phyloP scores from a whole-genome alignment of 2,888 invertebrate genomes.

The Leuctra nigra region DNA sequence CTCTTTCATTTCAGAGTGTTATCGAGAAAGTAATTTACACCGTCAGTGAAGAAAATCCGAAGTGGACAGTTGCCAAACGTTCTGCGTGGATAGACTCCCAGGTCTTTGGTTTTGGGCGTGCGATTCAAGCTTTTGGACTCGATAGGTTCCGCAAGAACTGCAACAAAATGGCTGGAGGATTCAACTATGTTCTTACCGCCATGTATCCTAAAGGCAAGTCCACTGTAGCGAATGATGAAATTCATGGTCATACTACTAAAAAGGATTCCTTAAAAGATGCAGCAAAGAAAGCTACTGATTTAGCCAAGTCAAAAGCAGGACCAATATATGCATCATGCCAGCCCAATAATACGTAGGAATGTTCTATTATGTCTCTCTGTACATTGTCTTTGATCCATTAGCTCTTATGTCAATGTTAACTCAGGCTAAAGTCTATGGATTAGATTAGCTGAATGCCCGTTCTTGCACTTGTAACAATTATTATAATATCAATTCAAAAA shows the following conservation, averaged over 20 bases:
- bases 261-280: constrained; percentile 65
- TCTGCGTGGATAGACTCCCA: constrained; percentile 88
- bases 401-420: too few relatives aligned
- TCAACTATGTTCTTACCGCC: constrained; percentile 69
- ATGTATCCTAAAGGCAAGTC: constrained; percentile 56
- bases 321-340: constrained; percentile 40
- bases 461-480: too few relatives aligned
- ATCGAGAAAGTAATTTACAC: constrained; percentile 84
- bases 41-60: constrained; percentile 58
- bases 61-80: constrained; percentile 70
- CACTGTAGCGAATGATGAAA: constrained; percentile 35
- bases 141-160: constrained; percentile 87
- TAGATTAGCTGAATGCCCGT: too few relatives aligned
- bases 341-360: constrained; percentile 30
- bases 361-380: too few relatives aligned
- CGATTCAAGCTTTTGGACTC: constrained; percentile 83
- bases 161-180: constrained; percentile 73
- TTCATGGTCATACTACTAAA: constrained; percentile 28
- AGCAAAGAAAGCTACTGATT: constrained; percentile 72
- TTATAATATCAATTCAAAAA: too few relatives aligned
- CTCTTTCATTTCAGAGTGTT: constrained; percentile 77
- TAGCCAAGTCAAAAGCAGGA: constrained; percentile 58
- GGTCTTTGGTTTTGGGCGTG: constrained; percentile 78
- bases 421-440: too few relatives aligned
- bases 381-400: too few relatives aligned